Percentiles rank a stretch among this genome's conserved stretches.
Conservation (phyloP, 2,888 invertebrate genomes). For the Brachyptera risi region DNA sequence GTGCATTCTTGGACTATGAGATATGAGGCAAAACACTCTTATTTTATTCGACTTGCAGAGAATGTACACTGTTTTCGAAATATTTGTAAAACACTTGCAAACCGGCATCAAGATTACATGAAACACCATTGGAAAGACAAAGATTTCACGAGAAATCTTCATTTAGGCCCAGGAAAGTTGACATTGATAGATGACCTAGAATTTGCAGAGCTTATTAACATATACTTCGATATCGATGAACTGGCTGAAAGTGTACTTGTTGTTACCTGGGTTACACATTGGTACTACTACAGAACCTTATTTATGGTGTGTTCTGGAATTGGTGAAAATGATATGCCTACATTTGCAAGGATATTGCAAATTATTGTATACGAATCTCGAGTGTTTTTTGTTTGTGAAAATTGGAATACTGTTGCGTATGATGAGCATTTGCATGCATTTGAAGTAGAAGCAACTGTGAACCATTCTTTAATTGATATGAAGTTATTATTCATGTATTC, state of each 20-base stretch:
- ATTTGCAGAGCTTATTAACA: not conserved
- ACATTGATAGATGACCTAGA: not conserved
- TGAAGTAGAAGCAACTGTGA: not conserved
- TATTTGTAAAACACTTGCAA: conserved; percentile 21
- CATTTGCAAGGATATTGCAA: not conserved
- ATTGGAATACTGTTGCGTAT: not conserved
- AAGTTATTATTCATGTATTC: not conserved
- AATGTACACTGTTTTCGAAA: conserved; percentile 29
- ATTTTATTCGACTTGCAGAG: conserved; percentile 25
- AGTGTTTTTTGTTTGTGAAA: not conserved
- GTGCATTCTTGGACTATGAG: conserved; percentile 28
- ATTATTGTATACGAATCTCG: not conserved
- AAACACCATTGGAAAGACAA: conserved; percentile 16
- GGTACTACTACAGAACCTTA: not conserved
- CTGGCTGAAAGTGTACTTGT: not conserved
- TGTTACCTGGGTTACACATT: not conserved
- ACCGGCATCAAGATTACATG: conserved; percentile 27
- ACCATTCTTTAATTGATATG: not conserved
- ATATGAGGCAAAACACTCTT: conserved; percentile 28
- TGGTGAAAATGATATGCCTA: not conserved
- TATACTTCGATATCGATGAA: not conserved
- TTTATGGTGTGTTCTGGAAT: not conserved
- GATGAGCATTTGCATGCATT: not conserved
- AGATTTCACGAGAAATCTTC: no score
- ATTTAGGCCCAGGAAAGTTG: not conserved